Evolutionary conservation across 2,888 invertebrate genomes (phyloP).

Genomic region (Macaria liturata): DNA sequence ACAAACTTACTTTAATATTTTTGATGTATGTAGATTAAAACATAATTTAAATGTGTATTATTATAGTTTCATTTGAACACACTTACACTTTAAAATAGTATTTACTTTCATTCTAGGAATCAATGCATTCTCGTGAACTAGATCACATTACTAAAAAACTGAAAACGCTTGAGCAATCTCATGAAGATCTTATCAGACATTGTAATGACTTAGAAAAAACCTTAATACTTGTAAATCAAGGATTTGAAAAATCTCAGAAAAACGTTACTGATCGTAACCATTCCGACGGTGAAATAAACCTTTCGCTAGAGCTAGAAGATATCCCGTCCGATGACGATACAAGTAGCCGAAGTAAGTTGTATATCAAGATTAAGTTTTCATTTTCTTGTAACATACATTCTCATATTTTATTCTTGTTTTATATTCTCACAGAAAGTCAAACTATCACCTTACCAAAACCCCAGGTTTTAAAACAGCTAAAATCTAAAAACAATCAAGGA

Average conservation of each 20-base stretch:
- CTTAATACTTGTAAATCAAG: conserved; percentile 63
- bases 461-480: conserved; percentile 45
- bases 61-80: background rate
- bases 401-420: background rate
- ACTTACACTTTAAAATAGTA: background rate
- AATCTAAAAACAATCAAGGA: conserved; percentile 27
- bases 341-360: conserved; percentile 52
- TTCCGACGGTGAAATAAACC: conserved; percentile 31
- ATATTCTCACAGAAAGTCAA: conserved; percentile 51
- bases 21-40: background rate
- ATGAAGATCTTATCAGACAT: conserved; percentile 53
- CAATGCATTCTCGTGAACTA: conserved; percentile 54
- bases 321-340: conserved; percentile 64
- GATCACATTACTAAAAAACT: conserved; percentile 61
- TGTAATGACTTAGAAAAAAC: conserved; percentile 64
- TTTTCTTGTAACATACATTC: no score
- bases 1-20: background rate
- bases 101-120: conserved; percentile 48
- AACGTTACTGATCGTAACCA: conserved; percentile 34
- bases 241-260: conserved; percentile 47
- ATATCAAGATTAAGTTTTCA: no score
- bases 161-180: conserved; percentile 52
- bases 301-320: conserved; percentile 56
- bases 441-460: conserved; percentile 64
- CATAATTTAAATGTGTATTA: background rate